Base-by-base conservation (phyloP, 2,797 vertebrate genomes). In the Danio tinwini region DNA sequence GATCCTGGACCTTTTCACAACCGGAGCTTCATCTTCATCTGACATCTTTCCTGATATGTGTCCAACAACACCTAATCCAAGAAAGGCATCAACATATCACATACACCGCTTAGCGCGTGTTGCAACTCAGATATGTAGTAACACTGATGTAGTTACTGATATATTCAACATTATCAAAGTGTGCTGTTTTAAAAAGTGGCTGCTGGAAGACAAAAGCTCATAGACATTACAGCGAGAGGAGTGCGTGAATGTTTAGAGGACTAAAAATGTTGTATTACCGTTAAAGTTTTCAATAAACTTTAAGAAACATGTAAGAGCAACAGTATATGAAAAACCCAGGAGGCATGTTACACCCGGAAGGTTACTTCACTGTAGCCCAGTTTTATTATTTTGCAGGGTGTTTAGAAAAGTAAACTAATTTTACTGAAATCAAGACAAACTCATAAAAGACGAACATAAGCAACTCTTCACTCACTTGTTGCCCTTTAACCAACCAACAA, bases 1-100 rank as follows among this genome's bases (percentile, higher is more conserved):
- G 82, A 99, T 95, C 0, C 96, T 95, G 0, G 92, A 87, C 84
- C 86, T 96, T 90, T 98, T 98, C 72, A 94, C 82, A 4, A 92
- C 83, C 0, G 89, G 82, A 0, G 87, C 91, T 0, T 97, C 96
- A 0, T 96, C 90, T 12, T 96, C 95, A 55, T 98, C 97, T 0
- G 95, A 90, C 49, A 96, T 80, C 5, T 42, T 80, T 56, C 13
- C 21, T 56, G 10, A 16, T 67, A 17, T 56, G 11, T 59, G 53
- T 49, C 21, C 3, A 10, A 29, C 19, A 63, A 61, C 29, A 29
- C 29, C 29, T 29, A 29, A 29, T 29, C 29, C 29, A 29, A 29
- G 29, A 29, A 29, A 29, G 29, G 29, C 29, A 29, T 29, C 29
- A 29, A 29, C 29, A 29, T 29, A 29, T n/a, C n/a, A n/a, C n/a